Percentiles rank a stretch among this genome's conserved stretches.
These are phyloP conservation scores for Gephyroberyx darwinii DNA, from an alignment of 2,797 vertebrate genomes.

Conservation along the genomic window DNA sequence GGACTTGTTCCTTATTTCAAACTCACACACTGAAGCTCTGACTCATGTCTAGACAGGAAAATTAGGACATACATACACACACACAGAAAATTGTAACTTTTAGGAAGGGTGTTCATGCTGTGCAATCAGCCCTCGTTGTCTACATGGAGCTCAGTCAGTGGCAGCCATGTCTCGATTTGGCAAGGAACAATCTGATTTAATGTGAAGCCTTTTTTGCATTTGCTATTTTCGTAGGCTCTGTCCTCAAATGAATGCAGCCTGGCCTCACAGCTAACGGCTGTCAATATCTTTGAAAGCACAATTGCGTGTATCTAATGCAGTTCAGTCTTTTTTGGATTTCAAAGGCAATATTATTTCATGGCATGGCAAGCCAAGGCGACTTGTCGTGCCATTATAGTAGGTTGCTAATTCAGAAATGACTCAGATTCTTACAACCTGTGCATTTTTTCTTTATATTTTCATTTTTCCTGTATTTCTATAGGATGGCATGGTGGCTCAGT, in stretches of 20 bases:
- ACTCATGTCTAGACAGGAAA: constrained; percentile 71
- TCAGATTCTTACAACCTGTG: background rate
- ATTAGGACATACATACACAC: constrained; percentile 54
- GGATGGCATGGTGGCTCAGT: too few species aligned
- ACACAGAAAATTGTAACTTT: constrained; percentile 53
- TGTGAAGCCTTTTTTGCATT: constrained; percentile 50
- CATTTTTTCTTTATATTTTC: background rate
- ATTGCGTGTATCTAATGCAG: constrained; percentile 18
- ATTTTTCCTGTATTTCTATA: background rate
- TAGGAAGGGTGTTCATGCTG: constrained; percentile 65
- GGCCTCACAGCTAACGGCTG: constrained; percentile 30
- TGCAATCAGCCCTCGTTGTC: constrained; percentile 75
- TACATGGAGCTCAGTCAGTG: constrained; percentile 57
- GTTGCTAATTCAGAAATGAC: background rate
- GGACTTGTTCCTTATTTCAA: constrained; percentile 27
- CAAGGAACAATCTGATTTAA: constrained; percentile 65
- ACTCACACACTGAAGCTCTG: constrained; percentile 30
- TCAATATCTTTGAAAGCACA: constrained; percentile 45
- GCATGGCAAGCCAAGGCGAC: background rate
- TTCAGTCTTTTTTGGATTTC: background rate
- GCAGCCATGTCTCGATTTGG: constrained; percentile 50
- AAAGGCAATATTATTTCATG: constrained; percentile 1
- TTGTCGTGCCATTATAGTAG: constrained; percentile 1
- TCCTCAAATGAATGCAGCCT: constrained; percentile 49
- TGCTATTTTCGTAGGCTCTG: constrained; percentile 39